phyloP scores from a whole-genome alignment of 2,113 vertebrate genomes.

The Micromys minutus region DNA sequence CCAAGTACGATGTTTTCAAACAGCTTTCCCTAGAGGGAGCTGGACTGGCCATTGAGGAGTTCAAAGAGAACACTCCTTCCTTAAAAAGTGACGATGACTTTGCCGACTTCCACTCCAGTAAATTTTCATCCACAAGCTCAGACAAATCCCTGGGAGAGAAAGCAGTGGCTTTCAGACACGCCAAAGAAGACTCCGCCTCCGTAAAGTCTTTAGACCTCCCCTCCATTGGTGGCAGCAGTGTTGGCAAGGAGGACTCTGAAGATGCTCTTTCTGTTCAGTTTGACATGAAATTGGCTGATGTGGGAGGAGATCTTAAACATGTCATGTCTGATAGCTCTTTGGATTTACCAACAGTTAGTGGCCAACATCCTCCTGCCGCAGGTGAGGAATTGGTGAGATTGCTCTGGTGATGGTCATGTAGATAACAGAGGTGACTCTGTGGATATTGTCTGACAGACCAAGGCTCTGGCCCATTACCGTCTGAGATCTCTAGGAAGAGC shows the following conservation, averaged over 20 bases:
- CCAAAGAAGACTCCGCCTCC: conserved; percentile 97
- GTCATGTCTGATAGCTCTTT: conserved; percentile 99
- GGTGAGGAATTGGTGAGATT: conserved; percentile 99
- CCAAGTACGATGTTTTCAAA: conserved; percentile 95
- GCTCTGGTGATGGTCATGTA: conserved; percentile 91
- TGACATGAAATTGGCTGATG: conserved; percentile 98
- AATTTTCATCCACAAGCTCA: conserved; percentile 89
- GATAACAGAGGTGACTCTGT: conserved; percentile 63
- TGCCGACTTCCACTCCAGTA: conserved; percentile 95
- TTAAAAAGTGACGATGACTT: conserved; percentile 94
- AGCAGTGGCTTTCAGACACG: conserved; percentile 93
- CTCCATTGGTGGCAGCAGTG: conserved; percentile 96
- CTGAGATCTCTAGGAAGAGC: conserved; percentile 62
- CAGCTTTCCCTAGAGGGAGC: conserved; percentile 93
- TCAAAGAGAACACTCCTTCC: conserved; percentile 88
- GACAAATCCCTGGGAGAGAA: conserved; percentile 97
- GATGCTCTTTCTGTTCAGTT: conserved; percentile 97
- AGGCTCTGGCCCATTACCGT: conserved; percentile 74
- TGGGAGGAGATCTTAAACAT: conserved; percentile 98
- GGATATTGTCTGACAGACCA: conserved; percentile 74
- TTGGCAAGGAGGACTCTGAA: conserved; percentile 98
- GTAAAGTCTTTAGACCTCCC: conserved; percentile 99
- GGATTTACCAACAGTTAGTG: conserved; percentile 97
- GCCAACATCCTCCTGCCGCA: conserved; percentile 97
- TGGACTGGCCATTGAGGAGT: conserved; percentile 87